A percentile compares a stretch with the other conserved stretches of the same genome.
phyloP scores from a whole-genome alignment of 2,113 vertebrate genomes.

The Clarias gariepinus region DNA sequence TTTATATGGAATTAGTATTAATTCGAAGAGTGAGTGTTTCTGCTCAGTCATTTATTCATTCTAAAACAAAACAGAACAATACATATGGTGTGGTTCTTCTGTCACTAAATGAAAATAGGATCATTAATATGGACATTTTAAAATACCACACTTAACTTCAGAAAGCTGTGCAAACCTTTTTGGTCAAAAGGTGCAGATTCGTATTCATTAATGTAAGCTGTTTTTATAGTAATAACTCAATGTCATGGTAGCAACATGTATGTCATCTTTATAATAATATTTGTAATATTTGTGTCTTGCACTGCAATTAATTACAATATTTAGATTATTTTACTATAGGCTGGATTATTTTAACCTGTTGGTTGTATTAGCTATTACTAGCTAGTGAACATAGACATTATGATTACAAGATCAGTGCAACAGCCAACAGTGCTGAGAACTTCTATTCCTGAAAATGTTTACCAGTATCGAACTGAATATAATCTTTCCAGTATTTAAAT shows the following conservation, averaged over 20 bases:
- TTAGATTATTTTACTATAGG: too few species aligned
- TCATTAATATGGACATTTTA: not conserved
- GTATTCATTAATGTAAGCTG: not conserved
- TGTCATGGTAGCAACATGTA: not conserved
- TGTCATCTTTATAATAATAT: too few species aligned
- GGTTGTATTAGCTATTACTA: too few species aligned
- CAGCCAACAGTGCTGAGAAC: too few species aligned
- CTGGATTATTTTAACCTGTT: too few species aligned
- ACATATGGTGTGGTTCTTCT: not conserved
- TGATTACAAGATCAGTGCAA: too few species aligned
- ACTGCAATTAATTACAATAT: too few species aligned
- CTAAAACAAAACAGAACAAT: not conserved
- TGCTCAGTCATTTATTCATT: not conserved
- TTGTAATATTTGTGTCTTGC: too few species aligned
- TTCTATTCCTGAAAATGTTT: too few species aligned
- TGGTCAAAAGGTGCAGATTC: not conserved
- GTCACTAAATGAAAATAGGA: not conserved
- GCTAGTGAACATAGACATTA: too few species aligned
- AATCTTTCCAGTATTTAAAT: too few species aligned
- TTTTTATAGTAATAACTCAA: not conserved
- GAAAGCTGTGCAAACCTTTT: not conserved
- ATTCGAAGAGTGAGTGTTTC: not conserved
- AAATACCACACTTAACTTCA: not conserved
- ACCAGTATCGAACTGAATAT: too few species aligned
- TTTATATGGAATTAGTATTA: not conserved